Evolutionary conservation across 53 echinoderm and acorn worm species (phyloP).

Genomic region (Holothuria leucospilota): DNA sequence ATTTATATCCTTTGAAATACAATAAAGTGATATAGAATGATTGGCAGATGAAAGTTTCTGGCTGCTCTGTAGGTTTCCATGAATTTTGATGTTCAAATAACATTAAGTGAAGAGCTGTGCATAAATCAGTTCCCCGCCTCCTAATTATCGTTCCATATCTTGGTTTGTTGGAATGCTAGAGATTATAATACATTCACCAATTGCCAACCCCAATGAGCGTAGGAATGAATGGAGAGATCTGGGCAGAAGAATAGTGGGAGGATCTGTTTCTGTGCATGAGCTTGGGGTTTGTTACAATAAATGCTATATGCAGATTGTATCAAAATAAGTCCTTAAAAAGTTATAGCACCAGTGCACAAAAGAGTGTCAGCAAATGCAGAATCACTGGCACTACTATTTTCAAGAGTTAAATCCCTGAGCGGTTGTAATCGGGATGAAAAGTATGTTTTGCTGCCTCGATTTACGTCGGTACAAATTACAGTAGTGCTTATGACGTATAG

Average conservation of each 20-base stretch:
- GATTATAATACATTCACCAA: neutral
- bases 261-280: too few relatives aligned
- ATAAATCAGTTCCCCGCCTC: slow-evolving; percentile 18
- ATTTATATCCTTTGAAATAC: slow-evolving; percentile 4
- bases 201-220: neutral
- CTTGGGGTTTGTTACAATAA: neutral
- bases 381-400: neutral
- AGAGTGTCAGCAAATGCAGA: neutral
- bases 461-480: neutral
- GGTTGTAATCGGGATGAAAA: slow-evolving; percentile 6
- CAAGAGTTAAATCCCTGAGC: neutral
- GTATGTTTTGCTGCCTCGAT: neutral
- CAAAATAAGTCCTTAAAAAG: neutral
- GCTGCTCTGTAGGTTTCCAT: neutral
- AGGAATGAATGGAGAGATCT: slow-evolving; percentile 7
- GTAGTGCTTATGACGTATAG: slow-evolving; percentile 28
- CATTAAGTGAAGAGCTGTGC: slow-evolving; percentile 7
- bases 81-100: neutral
- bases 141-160: slow-evolving; percentile 26
- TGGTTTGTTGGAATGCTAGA: neutral
- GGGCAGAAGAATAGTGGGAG: too few relatives aligned
- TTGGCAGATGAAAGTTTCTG: neutral
- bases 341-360: neutral
- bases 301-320: neutral
- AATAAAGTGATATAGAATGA: neutral